Evolutionary conservation across 2,888 invertebrate genomes (phyloP), one percentile per base, ranked within the genome.

Genomic region (Mellilla xanthometata): DNA sequence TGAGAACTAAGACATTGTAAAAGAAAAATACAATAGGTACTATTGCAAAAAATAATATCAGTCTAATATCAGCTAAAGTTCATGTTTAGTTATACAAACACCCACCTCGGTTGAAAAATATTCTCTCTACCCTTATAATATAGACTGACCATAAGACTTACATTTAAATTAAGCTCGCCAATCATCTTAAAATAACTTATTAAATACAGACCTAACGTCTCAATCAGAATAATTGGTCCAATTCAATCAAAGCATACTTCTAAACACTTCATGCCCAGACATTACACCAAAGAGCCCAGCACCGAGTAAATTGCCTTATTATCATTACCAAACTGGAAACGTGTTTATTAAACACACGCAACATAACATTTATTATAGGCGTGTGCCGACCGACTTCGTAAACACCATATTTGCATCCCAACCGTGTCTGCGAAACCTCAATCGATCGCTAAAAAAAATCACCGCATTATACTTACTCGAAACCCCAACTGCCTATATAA

Each of bases 361-460:
- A 58, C 61, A 60, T 63, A 71, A 60, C 60, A 65, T 72, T 78
- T 76, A 77, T 73, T 71, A 73, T 69, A 80, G 84, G 79, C 84
- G 81, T 84, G 84, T 80, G 82, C 82, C 81, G 70, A 65, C 71
- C 62, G 68, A 76, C 74, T 77, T 70, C 81, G 76, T 80, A 81
- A 84, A 81, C 83, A 82, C 62, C 72, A 66, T 79, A 87, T 88
- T 87, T 88, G 85, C 86, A 87, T 87, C 78, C 68, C 77, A 68
- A 68, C 65, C 79, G 78, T 69, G 76, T 74, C 67, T 75, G 79
- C 82, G 72, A 83, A 84, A 81, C 82, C 79, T 84, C 85, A 87
- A 86, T 87, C 85, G 87, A 85, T 82, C 78, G 85, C 83, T 81
- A 87, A 89, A 88, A n/a, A 80, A 88, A 86, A 79, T 72, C 82